These are phyloP conservation scores for Whitmania pigra DNA, from an alignment of 1,140 invertebrate species.

Conservation along the genomic window DNA sequence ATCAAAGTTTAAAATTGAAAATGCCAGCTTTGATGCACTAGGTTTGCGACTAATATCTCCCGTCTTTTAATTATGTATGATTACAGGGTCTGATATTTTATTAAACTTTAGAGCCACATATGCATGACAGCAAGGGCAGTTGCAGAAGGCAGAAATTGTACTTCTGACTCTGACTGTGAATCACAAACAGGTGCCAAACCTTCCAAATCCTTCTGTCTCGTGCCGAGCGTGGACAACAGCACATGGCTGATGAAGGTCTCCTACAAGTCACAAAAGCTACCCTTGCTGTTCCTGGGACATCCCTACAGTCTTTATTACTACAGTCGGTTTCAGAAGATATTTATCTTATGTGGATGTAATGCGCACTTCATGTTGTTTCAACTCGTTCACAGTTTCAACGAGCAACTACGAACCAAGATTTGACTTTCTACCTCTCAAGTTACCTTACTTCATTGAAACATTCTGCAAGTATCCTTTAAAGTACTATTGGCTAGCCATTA, in stretches of 20 bases:
- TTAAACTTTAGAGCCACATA: too few relatives aligned
- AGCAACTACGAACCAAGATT: constrained; percentile 68
- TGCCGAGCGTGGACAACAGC: constrained; percentile 59
- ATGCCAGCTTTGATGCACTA: too few relatives aligned
- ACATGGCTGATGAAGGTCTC: constrained; percentile 64
- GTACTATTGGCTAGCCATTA: too few relatives aligned
- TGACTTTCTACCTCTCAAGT: constrained; percentile 50
- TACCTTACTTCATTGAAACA: constrained; percentile 62
- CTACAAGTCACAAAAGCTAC: constrained; percentile 43
- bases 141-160: constrained; percentile 7
- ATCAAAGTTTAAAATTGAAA: too few relatives aligned
- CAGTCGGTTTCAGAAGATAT: constrained; percentile 26
- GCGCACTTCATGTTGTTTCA: background rate
- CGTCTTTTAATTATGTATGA: too few relatives aligned
- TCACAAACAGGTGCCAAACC: background rate
- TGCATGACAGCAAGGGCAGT: background rate
- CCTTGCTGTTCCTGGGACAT: constrained; percentile 45
- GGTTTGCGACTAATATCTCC: too few relatives aligned
- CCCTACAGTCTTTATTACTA: constrained; percentile 43
- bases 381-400: constrained; percentile 42
- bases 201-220: constrained; percentile 35
- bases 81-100: too few relatives aligned
- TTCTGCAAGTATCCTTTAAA: constrained; percentile 43
- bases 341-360: background rate
- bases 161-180: background rate